These are phyloP conservation scores for Rhynchotus rufescens DNA, from an alignment of 2,797 vertebrate genomes.

Conservation along the genomic window DNA sequence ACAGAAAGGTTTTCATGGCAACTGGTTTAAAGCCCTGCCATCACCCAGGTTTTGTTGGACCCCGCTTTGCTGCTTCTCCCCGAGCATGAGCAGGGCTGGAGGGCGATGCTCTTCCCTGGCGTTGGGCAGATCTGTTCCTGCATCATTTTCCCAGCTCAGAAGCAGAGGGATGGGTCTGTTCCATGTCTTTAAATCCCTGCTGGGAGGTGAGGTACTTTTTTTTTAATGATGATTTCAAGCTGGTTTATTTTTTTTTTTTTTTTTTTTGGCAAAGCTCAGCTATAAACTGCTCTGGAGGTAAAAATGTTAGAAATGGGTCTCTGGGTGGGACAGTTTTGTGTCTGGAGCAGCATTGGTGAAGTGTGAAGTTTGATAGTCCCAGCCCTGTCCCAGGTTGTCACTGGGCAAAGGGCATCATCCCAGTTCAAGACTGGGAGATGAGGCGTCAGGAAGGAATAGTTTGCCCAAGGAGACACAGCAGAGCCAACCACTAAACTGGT, in stretches of 20 bases:
- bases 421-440: neutral
- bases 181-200: neutral
- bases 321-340: neutral
- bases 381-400: neutral
- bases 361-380: neutral
- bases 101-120: neutral
- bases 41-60: no score
- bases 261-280: neutral
- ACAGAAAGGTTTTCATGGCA: neutral
- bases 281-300: neutral
- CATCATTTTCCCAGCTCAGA: neutral
- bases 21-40: neutral
- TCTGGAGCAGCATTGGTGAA: accelerated
- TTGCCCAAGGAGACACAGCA: neutral
- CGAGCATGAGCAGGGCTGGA: neutral
- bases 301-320: neutral
- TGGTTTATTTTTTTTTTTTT: neutral
- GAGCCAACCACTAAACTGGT: neutral
- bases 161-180: neutral
- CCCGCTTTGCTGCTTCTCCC: neutral
- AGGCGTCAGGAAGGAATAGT: neutral
- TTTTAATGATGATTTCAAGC: neutral
- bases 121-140: neutral
- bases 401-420: neutral
- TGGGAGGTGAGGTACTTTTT: neutral